Conservation (phyloP, 1,140 invertebrate species). For the Aphis gossypii region DNA sequence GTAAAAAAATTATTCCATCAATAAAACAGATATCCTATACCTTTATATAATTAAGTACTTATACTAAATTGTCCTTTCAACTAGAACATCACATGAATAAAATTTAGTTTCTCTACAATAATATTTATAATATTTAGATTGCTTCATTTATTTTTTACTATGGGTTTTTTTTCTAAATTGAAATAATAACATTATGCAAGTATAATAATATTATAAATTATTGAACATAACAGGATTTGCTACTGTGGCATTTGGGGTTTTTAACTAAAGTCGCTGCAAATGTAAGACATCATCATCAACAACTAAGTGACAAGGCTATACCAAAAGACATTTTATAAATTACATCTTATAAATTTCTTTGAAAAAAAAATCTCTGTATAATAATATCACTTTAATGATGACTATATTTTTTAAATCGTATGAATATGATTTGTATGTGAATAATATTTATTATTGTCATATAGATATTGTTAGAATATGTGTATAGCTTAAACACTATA, state of each 20-base stretch:
- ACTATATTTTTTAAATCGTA: background rate
- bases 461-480: too few species aligned
- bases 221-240: background rate
- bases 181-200: background rate
- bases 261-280: background rate
- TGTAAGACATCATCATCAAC: background rate
- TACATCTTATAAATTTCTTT: background rate
- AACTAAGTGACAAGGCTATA: background rate
- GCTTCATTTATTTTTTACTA: background rate
- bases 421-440: background rate
- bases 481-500: too few species aligned
- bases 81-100: background rate
- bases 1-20: too few species aligned
- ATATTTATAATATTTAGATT: background rate
- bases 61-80: background rate
- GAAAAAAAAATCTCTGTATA: background rate
- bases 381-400: background rate
- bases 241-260: background rate
- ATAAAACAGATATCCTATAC: too few species aligned
- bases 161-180: background rate
- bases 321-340: background rate
- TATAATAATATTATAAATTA: background rate
- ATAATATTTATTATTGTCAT: background rate
- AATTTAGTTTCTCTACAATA: background rate
- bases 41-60: background rate